Conservation (phyloP, 2,888 invertebrate species). For the Calameuta idolon region DNA sequence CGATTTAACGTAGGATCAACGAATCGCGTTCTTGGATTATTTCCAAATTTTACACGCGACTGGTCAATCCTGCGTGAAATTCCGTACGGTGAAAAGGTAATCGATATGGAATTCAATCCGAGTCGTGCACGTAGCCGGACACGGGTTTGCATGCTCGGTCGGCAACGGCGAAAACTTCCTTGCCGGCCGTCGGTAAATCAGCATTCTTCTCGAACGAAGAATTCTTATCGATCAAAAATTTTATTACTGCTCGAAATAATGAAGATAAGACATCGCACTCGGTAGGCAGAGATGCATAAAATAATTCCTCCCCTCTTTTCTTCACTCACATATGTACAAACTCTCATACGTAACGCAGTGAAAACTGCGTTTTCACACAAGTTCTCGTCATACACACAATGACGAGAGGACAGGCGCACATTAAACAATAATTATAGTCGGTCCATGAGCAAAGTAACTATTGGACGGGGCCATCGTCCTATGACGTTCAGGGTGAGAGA, state of each 20-base stretch:
- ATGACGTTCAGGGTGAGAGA: neutral
- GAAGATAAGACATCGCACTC: neutral
- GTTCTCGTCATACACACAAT: neutral
- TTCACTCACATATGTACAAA: constrained; percentile 4
- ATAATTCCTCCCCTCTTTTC: neutral
- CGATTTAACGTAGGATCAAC: neutral
- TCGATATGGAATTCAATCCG: too few species aligned
- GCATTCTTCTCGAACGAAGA: neutral
- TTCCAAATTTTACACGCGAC: neutral
- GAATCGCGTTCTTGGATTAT: neutral
- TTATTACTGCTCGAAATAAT: neutral
- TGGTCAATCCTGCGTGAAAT: neutral
- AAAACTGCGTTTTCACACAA: neutral
- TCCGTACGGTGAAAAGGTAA: too few species aligned
- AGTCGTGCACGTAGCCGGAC: too few species aligned
- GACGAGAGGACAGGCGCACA: neutral
- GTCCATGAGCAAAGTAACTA: neutral
- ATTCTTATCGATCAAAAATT: neutral
- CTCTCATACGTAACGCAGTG: neutral
- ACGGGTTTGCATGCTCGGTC: neutral
- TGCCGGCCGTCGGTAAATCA: neutral
- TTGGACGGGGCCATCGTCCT: neutral
- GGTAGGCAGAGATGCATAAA: neutral
- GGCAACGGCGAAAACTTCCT: neutral
- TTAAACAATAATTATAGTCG: neutral